These are phyloP conservation scores for Pseudolycoriella hygida DNA, from an alignment of 2,888 invertebrate species.

Conservation along the genomic window DNA sequence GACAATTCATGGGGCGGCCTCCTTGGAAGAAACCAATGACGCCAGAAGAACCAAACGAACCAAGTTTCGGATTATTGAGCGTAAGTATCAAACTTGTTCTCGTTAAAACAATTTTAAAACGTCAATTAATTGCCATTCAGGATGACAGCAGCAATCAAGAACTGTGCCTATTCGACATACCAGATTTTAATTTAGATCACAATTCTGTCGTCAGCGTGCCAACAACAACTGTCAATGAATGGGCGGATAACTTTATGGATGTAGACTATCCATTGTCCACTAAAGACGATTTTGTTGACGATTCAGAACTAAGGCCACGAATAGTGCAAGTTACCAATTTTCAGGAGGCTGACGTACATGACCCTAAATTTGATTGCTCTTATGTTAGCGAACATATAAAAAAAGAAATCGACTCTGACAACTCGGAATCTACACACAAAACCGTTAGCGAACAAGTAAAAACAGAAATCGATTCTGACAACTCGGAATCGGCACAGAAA, in stretches of 20 bases:
- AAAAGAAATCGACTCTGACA: neutral
- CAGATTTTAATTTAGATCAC: too few relatives aligned
- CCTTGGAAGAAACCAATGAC: neutral
- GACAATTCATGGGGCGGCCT: slow-evolving; percentile 5
- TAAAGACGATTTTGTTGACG: slow-evolving; percentile 9
- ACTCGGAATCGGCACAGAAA: neutral
- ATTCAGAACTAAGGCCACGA: slow-evolving; percentile 19
- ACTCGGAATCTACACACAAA: too few relatives aligned
- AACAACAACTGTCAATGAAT: neutral
- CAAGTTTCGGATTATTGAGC: slow-evolving; percentile 3
- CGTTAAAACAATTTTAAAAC: too few relatives aligned
- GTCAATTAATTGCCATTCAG: too few relatives aligned
- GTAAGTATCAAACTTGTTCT: neutral
- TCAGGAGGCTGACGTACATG: slow-evolving; percentile 17
- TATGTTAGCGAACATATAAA: neutral
- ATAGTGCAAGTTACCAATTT: slow-evolving; percentile 27
- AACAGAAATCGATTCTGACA: too few relatives aligned
- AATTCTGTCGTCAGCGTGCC: too few relatives aligned
- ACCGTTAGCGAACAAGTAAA: too few relatives aligned
- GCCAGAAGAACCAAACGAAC: neutral
- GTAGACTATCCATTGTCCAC: neutral
- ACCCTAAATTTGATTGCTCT: slow-evolving; percentile 12
- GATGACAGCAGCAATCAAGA: too few relatives aligned
- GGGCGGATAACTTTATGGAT: slow-evolving; percentile 2
- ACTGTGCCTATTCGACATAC: too few relatives aligned